phyloP scores from a whole-genome alignment of 23 tunicate species.

The Phallusia fumigata region DNA sequence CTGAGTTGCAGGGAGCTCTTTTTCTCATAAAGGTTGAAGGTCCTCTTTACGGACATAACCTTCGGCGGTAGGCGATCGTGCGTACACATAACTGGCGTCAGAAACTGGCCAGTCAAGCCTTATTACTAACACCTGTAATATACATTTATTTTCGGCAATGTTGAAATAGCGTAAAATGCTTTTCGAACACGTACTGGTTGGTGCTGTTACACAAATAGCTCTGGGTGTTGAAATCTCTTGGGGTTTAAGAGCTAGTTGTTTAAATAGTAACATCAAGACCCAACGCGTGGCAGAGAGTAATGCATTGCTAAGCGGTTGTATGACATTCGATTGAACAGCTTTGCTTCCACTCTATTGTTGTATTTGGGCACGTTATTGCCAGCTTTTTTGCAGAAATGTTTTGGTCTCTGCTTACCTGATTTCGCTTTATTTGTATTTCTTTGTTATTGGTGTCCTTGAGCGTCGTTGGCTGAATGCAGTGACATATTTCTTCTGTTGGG shows the following conservation, averaged over 20 bases:
- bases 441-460: constrained; percentile 24
- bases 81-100: constrained; percentile 11
- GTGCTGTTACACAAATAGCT: neutral
- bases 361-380: too few relatives aligned
- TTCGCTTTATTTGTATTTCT: constrained; percentile 44
- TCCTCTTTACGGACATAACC: constrained; percentile 49
- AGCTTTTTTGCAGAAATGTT: too few relatives aligned
- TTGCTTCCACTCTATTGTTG: too few relatives aligned
- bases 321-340: too few relatives aligned
- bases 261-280: too few relatives aligned
- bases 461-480: constrained; percentile 27
- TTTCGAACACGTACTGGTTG: neutral
- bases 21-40: constrained; percentile 29
- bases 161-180: neutral
- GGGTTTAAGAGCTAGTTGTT: too few relatives aligned
- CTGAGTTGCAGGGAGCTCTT: neutral
- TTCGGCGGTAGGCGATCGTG: constrained; percentile 14
- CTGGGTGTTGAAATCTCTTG: too few relatives aligned
- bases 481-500: constrained; percentile 33
- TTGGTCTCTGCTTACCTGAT: constrained; percentile 42
- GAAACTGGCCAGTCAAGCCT: constrained; percentile 26
- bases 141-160: neutral
- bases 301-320: too few relatives aligned
- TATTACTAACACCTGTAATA: constrained; percentile 26
- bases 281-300: too few relatives aligned